Percentiles rank a stretch among this genome's conserved stretches.
These are phyloP conservation scores for Contarinia nasturtii DNA, from an alignment of 1,140 invertebrate species.

Conservation along the genomic window DNA sequence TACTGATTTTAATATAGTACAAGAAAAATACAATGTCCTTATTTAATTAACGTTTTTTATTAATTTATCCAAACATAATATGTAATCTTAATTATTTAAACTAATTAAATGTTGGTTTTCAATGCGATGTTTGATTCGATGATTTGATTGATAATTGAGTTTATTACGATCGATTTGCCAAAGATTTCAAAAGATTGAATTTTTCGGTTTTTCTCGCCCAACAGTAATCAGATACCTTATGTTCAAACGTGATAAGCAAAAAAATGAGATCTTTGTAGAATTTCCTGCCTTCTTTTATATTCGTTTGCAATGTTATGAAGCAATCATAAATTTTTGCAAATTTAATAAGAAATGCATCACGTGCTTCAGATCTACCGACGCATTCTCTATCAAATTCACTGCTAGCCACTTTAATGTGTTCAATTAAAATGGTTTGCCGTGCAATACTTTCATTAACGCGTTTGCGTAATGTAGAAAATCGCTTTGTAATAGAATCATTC, in stretches of 20 bases:
- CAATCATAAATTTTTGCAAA: constrained; percentile 78
- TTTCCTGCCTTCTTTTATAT: constrained; percentile 87
- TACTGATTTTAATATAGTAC: too few species aligned
- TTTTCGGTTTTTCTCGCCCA: constrained; percentile 98
- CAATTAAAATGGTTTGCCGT: constrained; percentile 59
- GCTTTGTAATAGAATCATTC: constrained; percentile 49
- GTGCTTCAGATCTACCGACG: constrained; percentile 36
- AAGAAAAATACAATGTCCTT: too few species aligned
- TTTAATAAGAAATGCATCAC: constrained; percentile 68
- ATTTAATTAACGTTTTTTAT: too few species aligned
- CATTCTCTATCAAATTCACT: constrained; percentile 54
- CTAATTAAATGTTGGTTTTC: too few species aligned
- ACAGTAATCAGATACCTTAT: constrained; percentile 94
- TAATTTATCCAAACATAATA: too few species aligned
- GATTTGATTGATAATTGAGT: constrained; percentile 35
- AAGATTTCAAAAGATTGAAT: constrained; percentile 84
- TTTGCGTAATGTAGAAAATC: constrained; percentile 65
- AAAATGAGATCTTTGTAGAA: constrained; percentile 97
- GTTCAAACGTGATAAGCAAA: constrained; percentile 86
- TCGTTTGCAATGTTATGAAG: constrained; percentile 74
- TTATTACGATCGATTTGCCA: constrained; percentile 57
- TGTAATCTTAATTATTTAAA: too few species aligned
- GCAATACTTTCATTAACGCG: constrained; percentile 57
- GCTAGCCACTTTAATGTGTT: constrained; percentile 59
- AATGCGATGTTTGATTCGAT: too few species aligned